Base-by-base conservation (phyloP, 2,888 invertebrate species). In the Microchrysa polita region DNA sequence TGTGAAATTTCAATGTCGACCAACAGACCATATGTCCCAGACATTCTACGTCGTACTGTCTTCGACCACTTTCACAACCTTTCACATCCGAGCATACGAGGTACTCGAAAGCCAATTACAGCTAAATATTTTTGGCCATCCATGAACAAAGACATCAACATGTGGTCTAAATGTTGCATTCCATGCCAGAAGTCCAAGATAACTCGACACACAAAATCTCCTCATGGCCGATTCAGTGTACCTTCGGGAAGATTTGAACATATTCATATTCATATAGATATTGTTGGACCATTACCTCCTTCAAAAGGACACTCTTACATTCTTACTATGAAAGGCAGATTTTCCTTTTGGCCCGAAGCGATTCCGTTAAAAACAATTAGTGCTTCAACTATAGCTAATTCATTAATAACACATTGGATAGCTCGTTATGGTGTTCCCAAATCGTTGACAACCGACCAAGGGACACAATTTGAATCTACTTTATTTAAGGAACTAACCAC, bases 321-420 rank as follows among this genome's bases (percentile, higher is more conserved):
- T 34, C 27, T 34, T 5, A 34, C 27, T 34, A 34, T 34, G 4
- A 34, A 5, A 34, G 67, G 72, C 27, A 42, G 65, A 2, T 72
- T 61, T 53, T 57, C 65, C 5, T 44, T 65, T 5, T 72, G 57
- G 72, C 59, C 69, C 0, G 71, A 71, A 23, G 71, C 71, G 2
- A 52, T 52, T 18, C 74, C 61, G 22, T 74, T n/a, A 12, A 23
- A 16, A 27, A 72, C n/a, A n/a, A n/a, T n/a, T n/a, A n/a, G n/a
- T 55, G n/a, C 2, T 4, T 14, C 16, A 52, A 52, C 74, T n/a
- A 34, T 79, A 0, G 77, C 77, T 0, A 61, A 69, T 1, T 73
- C 73, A 1, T 2, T 69, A 9, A 23, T 23, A 5, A 18, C 1
- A 10, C 9, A 34, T 10, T 74, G 57, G 57, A 67, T 74, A 1